Base-by-base conservation (phyloP, 2,113 vertebrate genomes). In the Mirounga angustirostris region DNA sequence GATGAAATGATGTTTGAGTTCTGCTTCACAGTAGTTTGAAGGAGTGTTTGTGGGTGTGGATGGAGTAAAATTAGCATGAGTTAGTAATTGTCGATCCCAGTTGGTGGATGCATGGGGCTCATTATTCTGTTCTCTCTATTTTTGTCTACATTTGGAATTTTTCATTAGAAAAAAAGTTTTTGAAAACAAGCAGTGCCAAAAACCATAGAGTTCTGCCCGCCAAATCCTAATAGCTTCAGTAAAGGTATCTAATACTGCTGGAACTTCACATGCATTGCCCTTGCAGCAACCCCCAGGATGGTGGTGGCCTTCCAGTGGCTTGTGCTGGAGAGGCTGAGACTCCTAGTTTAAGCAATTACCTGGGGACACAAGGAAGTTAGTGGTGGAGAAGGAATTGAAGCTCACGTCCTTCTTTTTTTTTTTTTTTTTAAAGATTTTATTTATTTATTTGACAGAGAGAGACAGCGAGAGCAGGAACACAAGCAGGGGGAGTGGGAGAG, bases 201-300 rank as follows among this genome's bases (percentile, higher is more conserved):
- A 65, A 1, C 24, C 10, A 0, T 11, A 19, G 50, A 40, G 28
- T 5, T 19, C 18, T 2, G 2, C 26, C 7, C 9, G n/a, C 33
- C 61, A 18, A 1, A 1, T 54, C 26, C 61, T 28, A 18, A 24
- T 0, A 12, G 50, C 40, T 15, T 5, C 0, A 21, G 40, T 3
- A 0, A 1, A 19, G 65, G 36, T 7, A 0, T 24, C 2, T 18
- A 0, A 6, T 0, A 2, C 14, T 1, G 3, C 4, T 0, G 24
- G 5, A 13, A 5, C 4, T 2, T n/a, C 3, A 18, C 0, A 0
- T 1, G 7, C 5, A 0, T 46, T 13, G 15, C 8, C 33, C 40
- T 19, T 5, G 19, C 12, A 1, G 2, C 40, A 1, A 5, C 50
- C 54, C 4, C 0, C 22, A 4, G 9, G 28, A 19, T 26, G 3